These are phyloP conservation scores for Gambelia wislizenii DNA, from an alignment of 2,797 vertebrate species.

Conservation along the genomic window DNA sequence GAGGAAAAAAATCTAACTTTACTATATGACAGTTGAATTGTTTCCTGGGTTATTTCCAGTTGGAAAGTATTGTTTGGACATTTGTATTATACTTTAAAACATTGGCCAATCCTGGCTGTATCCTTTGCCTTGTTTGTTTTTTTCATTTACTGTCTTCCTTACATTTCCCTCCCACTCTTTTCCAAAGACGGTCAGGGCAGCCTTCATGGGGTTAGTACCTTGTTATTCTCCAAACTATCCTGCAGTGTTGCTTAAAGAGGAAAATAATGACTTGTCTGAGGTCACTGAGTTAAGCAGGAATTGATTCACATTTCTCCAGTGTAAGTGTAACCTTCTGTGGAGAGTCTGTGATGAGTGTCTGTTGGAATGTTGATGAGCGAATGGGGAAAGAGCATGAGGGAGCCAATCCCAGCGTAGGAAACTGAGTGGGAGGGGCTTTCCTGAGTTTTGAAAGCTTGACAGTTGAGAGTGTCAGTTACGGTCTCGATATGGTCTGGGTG, in stretches of 20 bases:
- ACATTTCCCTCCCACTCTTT: background rate
- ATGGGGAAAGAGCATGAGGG: no score
- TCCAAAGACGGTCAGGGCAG: background rate
- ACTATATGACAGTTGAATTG: constrained; percentile 11
- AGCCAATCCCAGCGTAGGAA: no score
- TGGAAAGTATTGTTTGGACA: background rate
- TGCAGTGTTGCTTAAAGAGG: background rate
- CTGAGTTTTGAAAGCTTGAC: no score
- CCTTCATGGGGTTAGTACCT: background rate
- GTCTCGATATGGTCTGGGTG: no score
- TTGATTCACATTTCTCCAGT: background rate
- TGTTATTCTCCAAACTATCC: background rate
- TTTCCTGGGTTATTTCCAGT: constrained; percentile 2
- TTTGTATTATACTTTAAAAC: background rate
- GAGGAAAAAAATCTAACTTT: background rate
- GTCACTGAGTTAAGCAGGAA: background rate
- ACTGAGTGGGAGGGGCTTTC: no score
- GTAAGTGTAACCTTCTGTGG: background rate
- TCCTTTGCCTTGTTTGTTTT: constrained; percentile 17
- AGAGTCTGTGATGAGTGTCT: no score
- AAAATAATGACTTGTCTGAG: background rate
- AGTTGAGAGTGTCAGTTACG: no score
- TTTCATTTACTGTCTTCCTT: background rate
- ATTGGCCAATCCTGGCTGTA: background rate
- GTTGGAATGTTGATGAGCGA: no score